Evolutionary conservation across 2,888 invertebrate species (phyloP), one percentile per base, ranked within the genome.

Genomic region (Eristalis intricaria): DNA sequence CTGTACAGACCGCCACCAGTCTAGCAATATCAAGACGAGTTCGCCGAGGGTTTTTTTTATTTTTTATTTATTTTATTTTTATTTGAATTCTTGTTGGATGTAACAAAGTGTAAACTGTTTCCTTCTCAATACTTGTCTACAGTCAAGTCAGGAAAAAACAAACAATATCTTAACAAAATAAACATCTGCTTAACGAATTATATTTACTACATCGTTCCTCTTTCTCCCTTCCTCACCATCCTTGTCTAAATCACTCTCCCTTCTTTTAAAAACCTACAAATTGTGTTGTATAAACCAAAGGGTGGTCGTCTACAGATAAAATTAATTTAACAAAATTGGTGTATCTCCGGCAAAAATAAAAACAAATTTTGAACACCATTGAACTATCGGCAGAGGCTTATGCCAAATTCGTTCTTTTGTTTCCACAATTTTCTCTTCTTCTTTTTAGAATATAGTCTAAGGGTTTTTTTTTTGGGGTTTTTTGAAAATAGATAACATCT

Each of bases 31-130:
- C n/a, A n/a, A n/a, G n/a, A n/a, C n/a, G n/a, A n/a, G n/a, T n/a
- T n/a, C n/a, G n/a, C n/a, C n/a, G n/a, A n/a, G n/a, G n/a, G n/a
- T n/a, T 26, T 26, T 26, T 26, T 26, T 19, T n/a, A 15, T n/a
- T 1, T 5, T 22, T 15, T 22, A 10, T 1, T 15, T 56, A 32
- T 75, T 66, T 29, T 29, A 60, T 64, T 79, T 84, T 71, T 80
- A 71, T 66, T 60, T 80, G 58, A 80, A 40, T 38, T 75, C 38
- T 76, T 80, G 66, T 64, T 32, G 64, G 29, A 76, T 69, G 60
- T 81, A 81, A 85, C 81, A 85, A 81, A 69, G 81, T 85, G 81
- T 81, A 81, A 73, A 85, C 83, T 83, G 60, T 61, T 69, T 58
- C 1, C 58, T 10, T 70, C 22, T 38, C 2, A 11, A 15, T 63